phyloP scores from a whole-genome alignment of 2,888 invertebrate genomes.

The Dioctria linearis region DNA sequence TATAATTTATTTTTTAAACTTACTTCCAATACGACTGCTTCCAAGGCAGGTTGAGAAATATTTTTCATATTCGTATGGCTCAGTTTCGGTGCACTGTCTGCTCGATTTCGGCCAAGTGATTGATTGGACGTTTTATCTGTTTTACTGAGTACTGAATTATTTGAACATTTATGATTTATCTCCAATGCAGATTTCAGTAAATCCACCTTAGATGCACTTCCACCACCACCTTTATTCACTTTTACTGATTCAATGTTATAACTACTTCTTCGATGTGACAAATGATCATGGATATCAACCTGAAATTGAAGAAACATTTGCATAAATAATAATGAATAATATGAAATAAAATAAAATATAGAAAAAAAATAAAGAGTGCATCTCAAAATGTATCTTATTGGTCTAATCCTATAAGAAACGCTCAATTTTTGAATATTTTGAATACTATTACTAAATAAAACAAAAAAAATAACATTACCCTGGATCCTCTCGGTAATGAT shows the following conservation, averaged over 20 bases:
- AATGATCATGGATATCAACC: conserved; percentile 71
- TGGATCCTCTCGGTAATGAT: conserved; percentile 78
- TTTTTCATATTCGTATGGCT: conserved; percentile 74
- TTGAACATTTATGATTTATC: conserved; percentile 74
- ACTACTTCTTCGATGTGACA: conserved; percentile 70
- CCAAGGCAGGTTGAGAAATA: conserved; percentile 75
- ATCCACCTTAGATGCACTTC: conserved; percentile 75
- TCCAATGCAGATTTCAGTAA: conserved; percentile 80
- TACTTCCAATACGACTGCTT: conserved; percentile 75
- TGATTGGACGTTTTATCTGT: conserved; percentile 75
- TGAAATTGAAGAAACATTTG: conserved; percentile 58
- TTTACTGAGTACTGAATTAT: conserved; percentile 72
- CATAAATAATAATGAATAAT: background rate
- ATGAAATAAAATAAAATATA: background rate
- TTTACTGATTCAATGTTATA: conserved; percentile 70
- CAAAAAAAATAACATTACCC: conserved; percentile 70
- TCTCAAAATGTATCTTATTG: too few species aligned
- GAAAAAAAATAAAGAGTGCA: background rate
- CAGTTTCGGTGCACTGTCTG: conserved; percentile 77
- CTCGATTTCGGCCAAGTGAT: conserved; percentile 73
- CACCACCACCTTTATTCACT: conserved; percentile 66
- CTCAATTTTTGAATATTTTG: background rate
- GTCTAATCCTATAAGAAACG: too few species aligned
- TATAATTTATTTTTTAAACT: conserved; percentile 59
- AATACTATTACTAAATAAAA: conserved; percentile 33